These are phyloP conservation scores for Caenorhabditis sinica DNA, from an alignment of 2,888 invertebrate genomes.

Conservation along the genomic window DNA sequence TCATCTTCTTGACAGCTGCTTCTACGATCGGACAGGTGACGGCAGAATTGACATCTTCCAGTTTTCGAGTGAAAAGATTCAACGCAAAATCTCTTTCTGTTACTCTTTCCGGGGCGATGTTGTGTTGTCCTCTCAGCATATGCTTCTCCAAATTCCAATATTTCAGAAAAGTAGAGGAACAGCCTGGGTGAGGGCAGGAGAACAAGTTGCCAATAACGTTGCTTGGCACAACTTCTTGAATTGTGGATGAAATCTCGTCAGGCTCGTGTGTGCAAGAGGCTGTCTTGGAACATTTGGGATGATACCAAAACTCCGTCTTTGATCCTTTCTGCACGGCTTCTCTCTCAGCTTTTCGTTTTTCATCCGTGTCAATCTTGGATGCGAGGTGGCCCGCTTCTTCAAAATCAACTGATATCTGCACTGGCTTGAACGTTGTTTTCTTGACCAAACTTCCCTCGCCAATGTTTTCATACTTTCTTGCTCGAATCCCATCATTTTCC, in stretches of 20 bases:
- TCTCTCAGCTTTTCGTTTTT: too few relatives aligned
- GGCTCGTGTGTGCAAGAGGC: not conserved
- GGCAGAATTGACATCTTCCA: not conserved
- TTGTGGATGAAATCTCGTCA: not conserved
- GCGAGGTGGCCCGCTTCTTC: not conserved
- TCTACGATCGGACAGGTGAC: not conserved
- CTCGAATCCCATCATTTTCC: constrained; percentile 7
- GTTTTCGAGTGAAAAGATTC: not conserved
- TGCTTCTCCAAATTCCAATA: not conserved
- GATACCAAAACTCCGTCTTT: not conserved
- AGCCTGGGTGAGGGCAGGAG: not conserved
- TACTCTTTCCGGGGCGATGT: not conserved
- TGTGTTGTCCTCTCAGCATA: not conserved
- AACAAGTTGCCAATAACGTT: not conserved
- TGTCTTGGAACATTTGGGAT: not conserved
- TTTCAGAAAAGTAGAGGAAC: not conserved
- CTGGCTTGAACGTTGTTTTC: not conserved
- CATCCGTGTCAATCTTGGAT: too few relatives aligned
- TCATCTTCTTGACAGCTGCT: not conserved
- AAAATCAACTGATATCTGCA: not conserved
- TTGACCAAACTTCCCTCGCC: not conserved
- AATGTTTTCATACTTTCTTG: not conserved
- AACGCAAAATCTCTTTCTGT: not conserved
- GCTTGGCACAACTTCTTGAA: not conserved
- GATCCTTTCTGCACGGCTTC: not conserved